Percentiles rank a stretch among this genome's conserved stretches.
These are phyloP conservation scores for Larimichthys crocea DNA, from an alignment of 2,113 vertebrate species.

Conservation along the genomic window DNA sequence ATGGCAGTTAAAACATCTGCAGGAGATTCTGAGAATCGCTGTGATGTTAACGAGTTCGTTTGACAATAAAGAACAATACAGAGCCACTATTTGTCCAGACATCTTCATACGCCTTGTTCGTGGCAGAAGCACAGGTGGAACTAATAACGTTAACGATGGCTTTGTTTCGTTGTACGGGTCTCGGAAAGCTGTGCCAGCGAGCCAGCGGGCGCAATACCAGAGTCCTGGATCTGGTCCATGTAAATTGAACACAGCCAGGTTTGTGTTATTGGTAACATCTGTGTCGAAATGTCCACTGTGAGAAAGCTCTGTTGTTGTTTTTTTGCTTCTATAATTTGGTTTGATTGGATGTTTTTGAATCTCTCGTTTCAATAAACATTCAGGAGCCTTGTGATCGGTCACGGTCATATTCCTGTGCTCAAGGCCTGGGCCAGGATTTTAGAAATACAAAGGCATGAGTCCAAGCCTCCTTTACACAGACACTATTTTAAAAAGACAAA, in stretches of 20 bases:
- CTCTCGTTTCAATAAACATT: neutral
- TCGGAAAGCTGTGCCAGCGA: neutral
- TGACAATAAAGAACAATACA: neutral
- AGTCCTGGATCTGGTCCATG: constrained; percentile 4
- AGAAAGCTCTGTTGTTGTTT: neutral
- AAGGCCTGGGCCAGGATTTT: too few species aligned
- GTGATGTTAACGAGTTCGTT: neutral
- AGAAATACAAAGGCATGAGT: too few species aligned
- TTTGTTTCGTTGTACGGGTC: neutral
- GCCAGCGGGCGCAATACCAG: neutral
- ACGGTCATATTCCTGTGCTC: neutral
- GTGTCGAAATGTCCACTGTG: neutral
- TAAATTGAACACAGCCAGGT: neutral
- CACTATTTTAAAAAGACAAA: too few species aligned
- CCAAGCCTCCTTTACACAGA: too few species aligned
- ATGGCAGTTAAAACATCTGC: neutral
- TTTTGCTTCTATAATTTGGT: neutral
- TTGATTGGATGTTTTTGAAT: neutral
- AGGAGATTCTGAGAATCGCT: neutral
- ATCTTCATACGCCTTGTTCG: neutral
- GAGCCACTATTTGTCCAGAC: neutral
- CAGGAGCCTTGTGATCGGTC: neutral
- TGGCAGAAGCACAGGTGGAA: constrained; percentile 9
- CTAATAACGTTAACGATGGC: constrained; percentile 12
- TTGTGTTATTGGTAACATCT: constrained; percentile 15